phyloP scores from a whole-genome alignment of 2,113 vertebrate species.

The Sphaerodactylus townsendi region DNA sequence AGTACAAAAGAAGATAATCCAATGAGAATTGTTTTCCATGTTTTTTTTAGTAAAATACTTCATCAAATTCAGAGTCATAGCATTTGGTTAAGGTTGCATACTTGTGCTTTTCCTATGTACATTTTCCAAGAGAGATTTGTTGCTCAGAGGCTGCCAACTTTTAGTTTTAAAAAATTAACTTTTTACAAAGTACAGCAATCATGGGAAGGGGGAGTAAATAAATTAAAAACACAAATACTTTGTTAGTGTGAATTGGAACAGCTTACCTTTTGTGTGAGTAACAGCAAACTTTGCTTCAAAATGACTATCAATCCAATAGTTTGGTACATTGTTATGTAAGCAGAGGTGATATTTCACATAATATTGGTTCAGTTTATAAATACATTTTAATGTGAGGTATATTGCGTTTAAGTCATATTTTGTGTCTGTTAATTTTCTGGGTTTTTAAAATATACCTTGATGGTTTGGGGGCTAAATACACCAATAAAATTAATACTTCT shows the following conservation, averaged over 20 bases:
- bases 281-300: constrained; percentile 19
- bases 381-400: neutral
- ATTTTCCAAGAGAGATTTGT: constrained; percentile 29
- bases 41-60: constrained; percentile 75
- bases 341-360: neutral
- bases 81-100: neutral
- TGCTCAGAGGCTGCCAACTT: neutral
- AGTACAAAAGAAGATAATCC: constrained; percentile 47
- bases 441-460: neutral
- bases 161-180: constrained; percentile 37
- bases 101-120: constrained; percentile 15
- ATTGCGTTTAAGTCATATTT: neutral
- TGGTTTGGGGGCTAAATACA: neutral
- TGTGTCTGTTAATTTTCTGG: neutral
- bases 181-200: constrained; percentile 36
- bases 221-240: constrained; percentile 62
- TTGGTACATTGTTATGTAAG: neutral
- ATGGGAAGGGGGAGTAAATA: constrained; percentile 68
- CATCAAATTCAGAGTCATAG: constrained; percentile 48
- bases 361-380: neutral
- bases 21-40: constrained; percentile 57
- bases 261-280: constrained; percentile 22
- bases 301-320: neutral
- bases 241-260: constrained; percentile 58
- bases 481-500: neutral